Percentiles rank a stretch among this genome's conserved stretches.
Conservation (phyloP, 2,113 vertebrate genomes). For the Amphiprion ocellaris region DNA sequence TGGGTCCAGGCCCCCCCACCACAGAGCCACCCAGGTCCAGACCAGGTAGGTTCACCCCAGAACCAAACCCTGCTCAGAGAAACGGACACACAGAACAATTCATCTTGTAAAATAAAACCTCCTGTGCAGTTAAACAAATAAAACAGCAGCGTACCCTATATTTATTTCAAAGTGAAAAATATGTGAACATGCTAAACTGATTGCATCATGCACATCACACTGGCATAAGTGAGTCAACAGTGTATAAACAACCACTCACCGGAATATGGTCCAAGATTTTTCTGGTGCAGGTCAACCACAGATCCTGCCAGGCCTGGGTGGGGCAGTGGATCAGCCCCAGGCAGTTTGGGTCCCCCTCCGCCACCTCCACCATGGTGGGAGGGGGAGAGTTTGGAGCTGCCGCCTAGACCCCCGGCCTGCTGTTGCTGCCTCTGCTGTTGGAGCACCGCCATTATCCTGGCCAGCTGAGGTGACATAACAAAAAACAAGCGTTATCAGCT, state of each 20-base stretch:
- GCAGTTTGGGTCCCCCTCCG: slow-evolving; percentile 87
- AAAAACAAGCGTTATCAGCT: background rate
- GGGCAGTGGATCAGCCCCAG: slow-evolving; percentile 89
- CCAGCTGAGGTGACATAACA: slow-evolving; percentile 81
- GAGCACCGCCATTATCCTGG: slow-evolving; percentile 94
- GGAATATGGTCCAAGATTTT: slow-evolving; percentile 92
- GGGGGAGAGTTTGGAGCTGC: slow-evolving; percentile 95
- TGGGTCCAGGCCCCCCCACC: slow-evolving; percentile 83
- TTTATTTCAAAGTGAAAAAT: too few species aligned
- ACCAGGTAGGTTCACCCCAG: slow-evolving; percentile 85
- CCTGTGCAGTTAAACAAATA: background rate
- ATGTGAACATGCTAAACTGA: background rate
- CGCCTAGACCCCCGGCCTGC: slow-evolving; percentile 82
- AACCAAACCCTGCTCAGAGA: slow-evolving; percentile 87
- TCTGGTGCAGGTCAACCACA: slow-evolving; percentile 94
- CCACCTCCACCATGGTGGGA: slow-evolving; percentile 92
- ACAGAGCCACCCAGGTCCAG: slow-evolving; percentile 92
- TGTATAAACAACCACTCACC: slow-evolving; percentile 78
- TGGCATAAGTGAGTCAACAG: background rate
- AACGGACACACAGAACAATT: slow-evolving; percentile 1
- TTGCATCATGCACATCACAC: background rate
- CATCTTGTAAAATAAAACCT: background rate
- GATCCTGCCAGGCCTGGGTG: slow-evolving; percentile 90
- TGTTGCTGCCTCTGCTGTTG: slow-evolving; percentile 86
- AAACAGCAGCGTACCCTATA: too few species aligned